Percentiles rank a stretch among this genome's conserved stretches.
These are phyloP conservation scores for Stomatorhinus ivindoensis DNA, from an alignment of 2,113 vertebrate genomes.

Conservation along the genomic window DNA sequence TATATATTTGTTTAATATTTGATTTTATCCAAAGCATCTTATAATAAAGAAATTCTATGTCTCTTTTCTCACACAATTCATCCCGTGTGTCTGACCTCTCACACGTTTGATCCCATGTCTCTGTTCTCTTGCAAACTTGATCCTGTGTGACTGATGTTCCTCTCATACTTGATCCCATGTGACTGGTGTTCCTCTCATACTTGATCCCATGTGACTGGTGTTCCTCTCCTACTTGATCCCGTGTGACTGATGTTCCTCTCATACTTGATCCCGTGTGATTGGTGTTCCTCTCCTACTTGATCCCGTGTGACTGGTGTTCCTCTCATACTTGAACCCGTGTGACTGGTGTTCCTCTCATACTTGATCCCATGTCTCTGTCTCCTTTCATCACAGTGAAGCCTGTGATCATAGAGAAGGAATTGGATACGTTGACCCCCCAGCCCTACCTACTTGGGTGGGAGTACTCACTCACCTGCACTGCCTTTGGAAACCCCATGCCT, in stretches of 20 bases:
- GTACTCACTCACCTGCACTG: constrained; percentile 67
- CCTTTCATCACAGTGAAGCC: constrained; percentile 63
- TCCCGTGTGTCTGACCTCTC: background rate
- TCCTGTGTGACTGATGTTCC: too few species aligned
- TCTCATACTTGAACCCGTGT: background rate
- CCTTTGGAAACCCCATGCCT: constrained; percentile 58
- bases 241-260: background rate
- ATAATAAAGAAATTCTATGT: background rate
- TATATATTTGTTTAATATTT: background rate
- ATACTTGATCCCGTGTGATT: background rate
- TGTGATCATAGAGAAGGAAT: constrained; percentile 71
- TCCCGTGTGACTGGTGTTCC: too few species aligned
- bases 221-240: background rate
- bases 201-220: background rate
- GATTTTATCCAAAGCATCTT: background rate
- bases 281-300: too few species aligned
- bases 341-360: background rate
- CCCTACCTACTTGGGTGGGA: constrained; percentile 48
- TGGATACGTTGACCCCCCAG: constrained; percentile 39
- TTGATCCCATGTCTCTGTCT: background rate
- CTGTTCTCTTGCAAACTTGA: background rate
- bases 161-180: background rate
- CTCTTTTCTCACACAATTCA: background rate
- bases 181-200: background rate
- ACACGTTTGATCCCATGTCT: background rate